phyloP scores from a whole-genome alignment of 2,113 vertebrate genomes.

The Podarcis muralis region DNA sequence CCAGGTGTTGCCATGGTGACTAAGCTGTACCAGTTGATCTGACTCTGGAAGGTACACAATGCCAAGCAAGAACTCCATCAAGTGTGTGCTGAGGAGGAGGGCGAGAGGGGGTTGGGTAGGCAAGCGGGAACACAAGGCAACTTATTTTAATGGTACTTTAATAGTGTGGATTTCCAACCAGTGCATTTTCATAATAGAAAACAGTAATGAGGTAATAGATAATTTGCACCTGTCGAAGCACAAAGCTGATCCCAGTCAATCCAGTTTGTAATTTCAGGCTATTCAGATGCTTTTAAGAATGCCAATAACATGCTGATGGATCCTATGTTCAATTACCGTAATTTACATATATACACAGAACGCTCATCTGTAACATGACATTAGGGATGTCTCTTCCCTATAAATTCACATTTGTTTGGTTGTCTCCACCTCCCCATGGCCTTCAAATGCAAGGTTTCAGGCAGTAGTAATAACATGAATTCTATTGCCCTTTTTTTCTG shows the following conservation, averaged over 20 bases:
- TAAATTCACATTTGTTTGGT: not conserved
- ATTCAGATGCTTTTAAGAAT: conserved; percentile 20
- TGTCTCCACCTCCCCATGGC: not conserved
- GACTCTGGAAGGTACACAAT: conserved; percentile 18
- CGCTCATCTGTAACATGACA: not conserved
- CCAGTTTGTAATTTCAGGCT: conserved; percentile 9
- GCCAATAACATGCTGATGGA: conserved; percentile 10
- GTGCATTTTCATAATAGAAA: conserved; percentile 52
- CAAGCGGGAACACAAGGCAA: not conserved
- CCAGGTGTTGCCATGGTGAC: conserved; percentile 41
- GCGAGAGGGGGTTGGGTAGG: not conserved
- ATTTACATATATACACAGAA: not conserved
- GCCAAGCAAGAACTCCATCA: conserved; percentile 24
- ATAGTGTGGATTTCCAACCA: conserved; percentile 25
- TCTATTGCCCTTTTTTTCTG: conserved; percentile 52
- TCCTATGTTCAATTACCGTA: not conserved
- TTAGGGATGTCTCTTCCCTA: not conserved
- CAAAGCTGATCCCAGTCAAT: conserved; percentile 11
- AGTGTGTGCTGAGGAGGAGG: not conserved
- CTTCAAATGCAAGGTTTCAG: not conserved
- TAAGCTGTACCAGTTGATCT: conserved; percentile 21
- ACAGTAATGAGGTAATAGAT: not conserved
- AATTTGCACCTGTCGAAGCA: conserved; percentile 32
- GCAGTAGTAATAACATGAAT: conserved; percentile 43
- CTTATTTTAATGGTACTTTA: conserved; percentile 26